Evolutionary conservation across 1,140 invertebrate genomes (phyloP).

Genomic region (Aphidius gifuensis): DNA sequence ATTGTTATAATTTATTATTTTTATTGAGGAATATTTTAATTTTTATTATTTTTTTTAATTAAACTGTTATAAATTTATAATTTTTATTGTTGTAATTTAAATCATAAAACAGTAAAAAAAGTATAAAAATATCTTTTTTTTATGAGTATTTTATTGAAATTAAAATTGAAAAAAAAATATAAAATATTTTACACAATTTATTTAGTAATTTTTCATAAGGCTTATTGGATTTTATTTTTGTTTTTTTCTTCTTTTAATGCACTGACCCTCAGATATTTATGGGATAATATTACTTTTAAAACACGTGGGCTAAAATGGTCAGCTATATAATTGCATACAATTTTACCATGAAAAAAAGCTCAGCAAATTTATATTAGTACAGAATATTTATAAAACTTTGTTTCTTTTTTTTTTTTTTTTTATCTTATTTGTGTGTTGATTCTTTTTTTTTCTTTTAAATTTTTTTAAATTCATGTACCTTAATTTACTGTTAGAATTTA

Average conservation of each 20-base stretch:
- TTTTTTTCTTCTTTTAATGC: background rate
- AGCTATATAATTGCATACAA: conserved; percentile 28
- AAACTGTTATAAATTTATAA: no score
- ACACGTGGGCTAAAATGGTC: conserved; percentile 21
- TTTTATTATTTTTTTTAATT: no score
- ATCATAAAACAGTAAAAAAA: no score
- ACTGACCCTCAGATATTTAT: conserved; percentile 29
- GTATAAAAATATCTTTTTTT: no score
- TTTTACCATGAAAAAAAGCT: conserved; percentile 24
- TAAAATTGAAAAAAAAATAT: no score
- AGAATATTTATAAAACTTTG: conserved; percentile 18
- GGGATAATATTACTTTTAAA: conserved; percentile 31
- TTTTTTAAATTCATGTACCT: no score
- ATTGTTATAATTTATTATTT: no score
- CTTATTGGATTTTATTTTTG: background rate
- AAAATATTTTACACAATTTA: no score
- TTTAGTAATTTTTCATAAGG: background rate
- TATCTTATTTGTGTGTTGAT: background rate
- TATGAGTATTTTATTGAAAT: no score
- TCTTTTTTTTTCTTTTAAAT: background rate
- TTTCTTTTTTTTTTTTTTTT: conserved; percentile 11
- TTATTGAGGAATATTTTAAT: no score
- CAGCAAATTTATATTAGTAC: conserved; percentile 6
- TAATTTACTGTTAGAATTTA: no score
- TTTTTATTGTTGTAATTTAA: no score